Percentiles rank a stretch among this genome's conserved stretches.
Evolutionary conservation across 2,113 vertebrate species (phyloP).

Genomic region (Odobenus rosmarus): DNA sequence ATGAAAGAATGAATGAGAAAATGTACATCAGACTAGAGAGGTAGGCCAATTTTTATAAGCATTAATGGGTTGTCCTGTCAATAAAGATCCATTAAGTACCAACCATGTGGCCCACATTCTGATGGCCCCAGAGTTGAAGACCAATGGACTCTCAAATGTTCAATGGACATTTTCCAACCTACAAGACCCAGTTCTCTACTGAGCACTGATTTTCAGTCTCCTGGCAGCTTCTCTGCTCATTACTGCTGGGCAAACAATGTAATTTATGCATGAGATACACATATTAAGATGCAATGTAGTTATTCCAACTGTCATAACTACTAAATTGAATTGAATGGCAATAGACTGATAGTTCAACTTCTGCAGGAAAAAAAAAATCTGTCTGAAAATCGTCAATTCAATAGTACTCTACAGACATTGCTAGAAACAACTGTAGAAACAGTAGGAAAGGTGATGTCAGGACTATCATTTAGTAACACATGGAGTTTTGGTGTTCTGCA

Average conservation of each 20-base stretch:
- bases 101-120: not conserved
- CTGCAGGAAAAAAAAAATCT: conserved; percentile 43
- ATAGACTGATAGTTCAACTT: conserved; percentile 48
- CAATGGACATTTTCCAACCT: not conserved
- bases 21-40: not conserved
- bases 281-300: conserved; percentile 68
- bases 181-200: not conserved
- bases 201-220: conserved; percentile 52
- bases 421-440: conserved; percentile 35
- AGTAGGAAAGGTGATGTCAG: conserved; percentile 40
- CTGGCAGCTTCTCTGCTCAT: conserved; percentile 38
- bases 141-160: not conserved
- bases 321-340: conserved; percentile 75
- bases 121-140: not conserved
- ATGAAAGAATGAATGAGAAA: not conserved
- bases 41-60: conserved; percentile 5
- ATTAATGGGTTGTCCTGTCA: not conserved
- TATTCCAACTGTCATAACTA: conserved; percentile 72
- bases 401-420: not conserved
- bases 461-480: not conserved
- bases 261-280: conserved; percentile 68
- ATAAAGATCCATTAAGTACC: not conserved
- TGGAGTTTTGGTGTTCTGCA: not conserved
- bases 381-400: conserved; percentile 44
- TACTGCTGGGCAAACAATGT: conserved; percentile 70